phyloP scores from a whole-genome alignment of 2,888 invertebrate species.

The Phaonia tiefii region DNA sequence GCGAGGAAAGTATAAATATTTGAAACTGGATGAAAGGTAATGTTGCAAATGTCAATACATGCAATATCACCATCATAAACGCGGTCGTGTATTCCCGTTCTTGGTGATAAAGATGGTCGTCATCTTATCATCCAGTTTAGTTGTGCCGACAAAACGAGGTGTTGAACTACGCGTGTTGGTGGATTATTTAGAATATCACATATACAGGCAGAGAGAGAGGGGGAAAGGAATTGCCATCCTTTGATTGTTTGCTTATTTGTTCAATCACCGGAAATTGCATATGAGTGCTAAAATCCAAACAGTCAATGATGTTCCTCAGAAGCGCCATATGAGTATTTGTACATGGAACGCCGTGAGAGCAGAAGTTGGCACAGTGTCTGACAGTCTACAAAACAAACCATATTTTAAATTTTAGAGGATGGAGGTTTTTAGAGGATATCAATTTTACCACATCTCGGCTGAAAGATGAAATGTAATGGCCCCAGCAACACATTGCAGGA shows the following conservation, averaged over 20 bases:
- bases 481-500: too few relatives aligned
- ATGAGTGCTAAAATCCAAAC: slow-evolving; percentile 59
- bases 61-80: not conserved
- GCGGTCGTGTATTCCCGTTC: not conserved
- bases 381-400: too few relatives aligned
- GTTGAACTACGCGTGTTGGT: not conserved
- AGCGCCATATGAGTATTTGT: slow-evolving; percentile 58
- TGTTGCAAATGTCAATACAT: slow-evolving; percentile 7
- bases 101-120: not conserved
- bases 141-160: slow-evolving; percentile 31
- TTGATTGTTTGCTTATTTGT: slow-evolving; percentile 43
- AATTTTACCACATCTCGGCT: too few relatives aligned
- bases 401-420: too few relatives aligned
- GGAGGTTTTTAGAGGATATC: too few relatives aligned
- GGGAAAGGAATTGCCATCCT: slow-evolving; percentile 1
- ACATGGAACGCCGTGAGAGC: not conserved
- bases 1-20: slow-evolving; percentile 23
- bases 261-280: slow-evolving; percentile 64
- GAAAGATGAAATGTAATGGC: too few relatives aligned
- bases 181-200: slow-evolving; percentile 33
- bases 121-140: slow-evolving; percentile 19
- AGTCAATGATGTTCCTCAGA: slow-evolving; percentile 36
- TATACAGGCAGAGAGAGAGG: not conserved
- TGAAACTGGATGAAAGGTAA: not conserved
- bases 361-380: not conserved